These are phyloP conservation scores for Hydractinia echinata DNA, from an alignment of 30 jellyfish, hydroid and myxozoan species.

Conservation along the genomic window DNA sequence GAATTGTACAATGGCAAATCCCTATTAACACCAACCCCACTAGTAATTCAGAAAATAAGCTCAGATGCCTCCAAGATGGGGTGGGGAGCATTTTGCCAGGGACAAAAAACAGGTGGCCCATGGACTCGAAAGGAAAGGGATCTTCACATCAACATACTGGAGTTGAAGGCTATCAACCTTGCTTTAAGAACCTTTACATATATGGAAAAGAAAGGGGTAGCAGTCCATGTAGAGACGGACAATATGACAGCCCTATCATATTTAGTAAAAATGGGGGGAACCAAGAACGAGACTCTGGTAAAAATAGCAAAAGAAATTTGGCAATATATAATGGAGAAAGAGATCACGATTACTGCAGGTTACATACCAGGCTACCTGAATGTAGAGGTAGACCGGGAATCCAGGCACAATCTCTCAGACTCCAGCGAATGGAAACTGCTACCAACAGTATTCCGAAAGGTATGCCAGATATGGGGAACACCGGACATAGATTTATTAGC, in stretches of 20 bases:
- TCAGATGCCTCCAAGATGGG: too few species aligned
- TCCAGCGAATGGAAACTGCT: slow-evolving; percentile 47
- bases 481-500: slow-evolving; percentile 32
- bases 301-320: slow-evolving; percentile 11
- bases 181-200: too few species aligned
- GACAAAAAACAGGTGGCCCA: too few species aligned
- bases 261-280: too few species aligned
- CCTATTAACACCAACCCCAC: not conserved
- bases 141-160: too few species aligned
- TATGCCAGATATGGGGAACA: slow-evolving; percentile 31
- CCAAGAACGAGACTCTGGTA: not conserved
- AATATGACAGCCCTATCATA: too few species aligned
- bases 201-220: too few species aligned
- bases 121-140: too few species aligned
- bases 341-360: not conserved
- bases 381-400: slow-evolving; percentile 35
- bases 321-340: not conserved
- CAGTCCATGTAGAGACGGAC: too few species aligned
- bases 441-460: slow-evolving; percentile 25
- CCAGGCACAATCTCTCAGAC: slow-evolving; percentile 29
- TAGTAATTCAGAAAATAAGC: not conserved
- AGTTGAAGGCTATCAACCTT: too few species aligned
- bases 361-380: slow-evolving; percentile 32
- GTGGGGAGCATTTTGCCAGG: too few species aligned
- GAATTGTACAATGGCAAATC: not conserved